Percentiles rank a stretch among this genome's conserved stretches.
Evolutionary conservation across 2,888 invertebrate genomes (phyloP).

Genomic region (Hirtodrosophila histrioides): DNA sequence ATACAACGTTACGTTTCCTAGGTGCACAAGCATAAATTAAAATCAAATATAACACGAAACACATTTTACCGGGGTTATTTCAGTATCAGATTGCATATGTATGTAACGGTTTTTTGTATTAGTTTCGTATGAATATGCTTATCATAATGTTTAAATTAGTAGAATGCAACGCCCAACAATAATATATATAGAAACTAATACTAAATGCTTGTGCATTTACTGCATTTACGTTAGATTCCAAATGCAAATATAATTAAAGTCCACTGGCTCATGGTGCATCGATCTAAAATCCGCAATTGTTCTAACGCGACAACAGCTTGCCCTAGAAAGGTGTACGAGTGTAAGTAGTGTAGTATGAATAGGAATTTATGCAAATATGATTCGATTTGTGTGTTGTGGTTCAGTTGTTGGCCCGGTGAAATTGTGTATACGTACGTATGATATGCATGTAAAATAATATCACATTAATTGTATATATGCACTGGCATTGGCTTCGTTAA

Average conservation of each 20-base stretch:
- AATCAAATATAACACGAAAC: constrained; percentile 23
- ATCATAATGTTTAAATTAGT: constrained; percentile 15
- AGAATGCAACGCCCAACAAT: constrained; percentile 24
- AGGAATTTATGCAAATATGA: constrained; percentile 19
- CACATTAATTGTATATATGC: constrained; percentile 24
- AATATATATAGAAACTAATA: constrained; percentile 20
- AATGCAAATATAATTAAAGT: constrained; percentile 23
- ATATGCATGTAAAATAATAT: constrained; percentile 57
- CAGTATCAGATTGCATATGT: neutral
- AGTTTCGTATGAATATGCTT: neutral
- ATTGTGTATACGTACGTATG: constrained; percentile 16
- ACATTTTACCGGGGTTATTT: constrained; percentile 7
- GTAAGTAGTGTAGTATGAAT: constrained; percentile 33
- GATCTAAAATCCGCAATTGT: constrained; percentile 30
- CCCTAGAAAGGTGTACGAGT: constrained; percentile 69
- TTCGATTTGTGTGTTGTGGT: constrained; percentile 20
- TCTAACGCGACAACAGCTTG: constrained; percentile 75
- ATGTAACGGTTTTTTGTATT: neutral
- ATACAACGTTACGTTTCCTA: constrained; percentile 3
- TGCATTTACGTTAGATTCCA: constrained; percentile 28
- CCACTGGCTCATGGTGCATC: constrained; percentile 30
- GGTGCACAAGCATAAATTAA: constrained; percentile 6
- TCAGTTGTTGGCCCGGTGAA: constrained; percentile 5
- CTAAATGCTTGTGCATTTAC: constrained; percentile 28
- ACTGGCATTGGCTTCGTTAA: neutral